Evolutionary conservation across 2,888 invertebrate genomes (phyloP), one percentile per base, ranked within the genome.

Genomic region (Stratiomys singularior): DNA sequence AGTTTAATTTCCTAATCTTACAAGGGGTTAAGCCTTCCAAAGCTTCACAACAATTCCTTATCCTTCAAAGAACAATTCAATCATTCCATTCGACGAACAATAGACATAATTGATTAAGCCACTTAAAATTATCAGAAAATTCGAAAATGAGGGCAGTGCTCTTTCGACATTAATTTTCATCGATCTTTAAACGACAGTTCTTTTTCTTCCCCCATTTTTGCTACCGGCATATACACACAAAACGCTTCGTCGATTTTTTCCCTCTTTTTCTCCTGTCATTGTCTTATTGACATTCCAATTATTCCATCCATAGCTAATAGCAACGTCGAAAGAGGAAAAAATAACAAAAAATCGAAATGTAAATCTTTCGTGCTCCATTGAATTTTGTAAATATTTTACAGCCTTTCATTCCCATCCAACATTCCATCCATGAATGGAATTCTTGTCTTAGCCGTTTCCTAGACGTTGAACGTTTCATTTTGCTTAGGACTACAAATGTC

Each of bases 281-380:
- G 37, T 21, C 21, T 37, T 66, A 66, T 66, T 66, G 66, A 66
- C 66, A 66, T 66, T 37, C 37, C 66, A 66, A 66, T 66, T 66
- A 66, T 66, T 66, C 21, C 37, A 3, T 27, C 21, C 37, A 28
- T 28, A 37, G 37, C 37, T 37, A 44, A 44, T 37, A 21, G 13
- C 37, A 66, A 30, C 5, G 18, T 4, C 15, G 52, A 18, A 3
- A 18, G 13, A 46, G 13, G 47, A 18, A 44, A 23, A 69, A 15
- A 18, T 18, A 5, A 44, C 23, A 69, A 69, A 69, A 69, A 47
- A 23, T 69, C 74, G 21, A 58, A 74, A 74, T 58, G 58, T 58
- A 58, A 74, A 74, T 74, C 74, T 58, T 74, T 74, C 74, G 60
- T 60, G 52, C 74, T 58, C 74, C 74, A 74, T 74, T 74, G 74